These are phyloP conservation scores for Ahaetulla prasina DNA, from an alignment of 2,113 vertebrate species.

Conservation along the genomic window DNA sequence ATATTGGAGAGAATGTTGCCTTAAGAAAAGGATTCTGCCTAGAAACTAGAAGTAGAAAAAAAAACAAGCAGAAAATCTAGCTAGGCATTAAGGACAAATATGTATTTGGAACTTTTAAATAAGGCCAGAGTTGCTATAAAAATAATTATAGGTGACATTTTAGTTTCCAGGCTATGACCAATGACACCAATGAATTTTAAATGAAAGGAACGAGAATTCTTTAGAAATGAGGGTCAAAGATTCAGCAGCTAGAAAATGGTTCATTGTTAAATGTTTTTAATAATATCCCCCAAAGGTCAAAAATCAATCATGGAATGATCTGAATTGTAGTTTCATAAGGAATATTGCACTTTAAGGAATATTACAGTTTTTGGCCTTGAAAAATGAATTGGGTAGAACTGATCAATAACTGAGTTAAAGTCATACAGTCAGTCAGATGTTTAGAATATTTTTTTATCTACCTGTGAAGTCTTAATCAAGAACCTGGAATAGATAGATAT, in stretches of 20 bases:
- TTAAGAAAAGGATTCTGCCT: constrained; percentile 8
- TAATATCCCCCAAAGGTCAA: constrained; percentile 62
- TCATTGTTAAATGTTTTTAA: constrained; percentile 50
- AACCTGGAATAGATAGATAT: background rate
- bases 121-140: constrained; percentile 34
- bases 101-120: constrained; percentile 28
- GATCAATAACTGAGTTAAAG: background rate
- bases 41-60: background rate
- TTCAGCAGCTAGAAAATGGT: constrained; percentile 29
- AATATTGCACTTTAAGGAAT: background rate
- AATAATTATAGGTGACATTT: constrained; percentile 61
- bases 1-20: background rate
- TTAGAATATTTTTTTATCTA: background rate
- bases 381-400: background rate
- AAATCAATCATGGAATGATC: constrained; percentile 36
- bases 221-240: constrained; percentile 49
- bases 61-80: background rate
- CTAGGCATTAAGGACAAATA: background rate
- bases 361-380: background rate
- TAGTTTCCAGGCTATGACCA: constrained; percentile 54
- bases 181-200: constrained; percentile 65
- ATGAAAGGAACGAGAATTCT: constrained; percentile 57
- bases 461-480: background rate
- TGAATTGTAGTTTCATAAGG: constrained; percentile 13
- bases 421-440: background rate